Evolutionary conservation across 1,140 invertebrate species (phyloP).

Genomic region (Riptortus pedestris): DNA sequence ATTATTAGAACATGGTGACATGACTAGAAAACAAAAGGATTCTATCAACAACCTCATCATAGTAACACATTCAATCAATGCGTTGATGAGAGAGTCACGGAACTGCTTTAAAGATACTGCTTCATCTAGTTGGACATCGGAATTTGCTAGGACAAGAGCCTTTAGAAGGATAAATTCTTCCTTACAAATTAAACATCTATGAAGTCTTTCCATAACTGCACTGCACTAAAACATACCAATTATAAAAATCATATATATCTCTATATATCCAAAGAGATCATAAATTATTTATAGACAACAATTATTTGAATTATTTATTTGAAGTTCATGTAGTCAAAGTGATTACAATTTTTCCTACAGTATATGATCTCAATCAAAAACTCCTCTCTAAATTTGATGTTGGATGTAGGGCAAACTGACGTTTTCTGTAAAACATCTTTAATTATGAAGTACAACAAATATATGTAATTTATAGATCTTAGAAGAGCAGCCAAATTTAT

Average conservation of each 20-base stretch:
- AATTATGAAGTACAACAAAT: too few species aligned
- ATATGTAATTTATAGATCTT: too few species aligned
- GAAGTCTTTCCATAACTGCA: constrained; percentile 76
- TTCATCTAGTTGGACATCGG: constrained; percentile 80
- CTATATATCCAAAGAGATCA: not conserved
- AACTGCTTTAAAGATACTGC: constrained; percentile 71
- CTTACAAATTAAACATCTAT: constrained; percentile 64
- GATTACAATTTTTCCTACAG: too few species aligned
- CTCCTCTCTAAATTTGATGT: too few species aligned
- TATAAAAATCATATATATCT: not conserved
- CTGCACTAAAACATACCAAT: constrained; percentile 58
- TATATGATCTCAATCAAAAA: too few species aligned
- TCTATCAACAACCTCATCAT: constrained; percentile 49
- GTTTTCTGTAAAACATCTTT: too few species aligned
- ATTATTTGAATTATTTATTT: constrained; percentile 4
- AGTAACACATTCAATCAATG: constrained; percentile 74
- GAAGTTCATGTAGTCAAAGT: too few species aligned
- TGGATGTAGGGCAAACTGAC: too few species aligned
- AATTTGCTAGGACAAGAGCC: constrained; percentile 83
- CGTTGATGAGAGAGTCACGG: constrained; percentile 72
- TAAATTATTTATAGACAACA: too few species aligned
- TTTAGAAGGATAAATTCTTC: constrained; percentile 91
- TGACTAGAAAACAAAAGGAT: not conserved
- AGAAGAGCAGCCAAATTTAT: too few species aligned
- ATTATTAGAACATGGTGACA: too few species aligned